Conservation (phyloP, 2,113 vertebrate species). For the Sakesphorus luctuosus region DNA sequence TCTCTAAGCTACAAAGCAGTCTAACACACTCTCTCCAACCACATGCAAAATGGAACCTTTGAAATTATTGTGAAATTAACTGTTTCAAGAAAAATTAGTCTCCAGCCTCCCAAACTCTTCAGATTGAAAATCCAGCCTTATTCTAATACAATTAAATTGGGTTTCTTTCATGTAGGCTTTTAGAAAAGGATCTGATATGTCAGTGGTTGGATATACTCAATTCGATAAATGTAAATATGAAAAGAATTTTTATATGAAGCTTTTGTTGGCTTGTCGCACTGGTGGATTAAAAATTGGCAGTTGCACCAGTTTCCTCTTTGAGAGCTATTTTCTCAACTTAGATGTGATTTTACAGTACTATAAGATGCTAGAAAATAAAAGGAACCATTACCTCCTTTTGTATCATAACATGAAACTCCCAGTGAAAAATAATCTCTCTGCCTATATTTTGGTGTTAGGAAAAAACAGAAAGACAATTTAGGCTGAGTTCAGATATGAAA, state of each 20-base stretch:
- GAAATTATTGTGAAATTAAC: constrained; percentile 30
- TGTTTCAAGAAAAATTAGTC: constrained; percentile 47
- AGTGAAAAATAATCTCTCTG: background rate
- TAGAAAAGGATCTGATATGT: background rate
- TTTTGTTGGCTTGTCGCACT: constrained; percentile 9
- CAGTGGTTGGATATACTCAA: background rate
- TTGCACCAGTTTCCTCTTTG: constrained; percentile 13
- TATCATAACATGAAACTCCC: background rate
- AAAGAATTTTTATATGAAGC: constrained; percentile 56
- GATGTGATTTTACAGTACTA: background rate
- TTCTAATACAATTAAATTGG: background rate
- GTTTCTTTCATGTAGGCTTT: constrained; percentile 1
- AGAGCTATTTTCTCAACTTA: constrained; percentile 41
- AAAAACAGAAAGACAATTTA: background rate
- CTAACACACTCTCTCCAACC: constrained; percentile 64
- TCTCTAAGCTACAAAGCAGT: constrained; percentile 68
- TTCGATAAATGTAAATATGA: constrained; percentile 43
- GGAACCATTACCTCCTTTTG: background rate
- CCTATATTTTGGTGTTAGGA: background rate
- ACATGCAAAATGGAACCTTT: constrained; percentile 40
- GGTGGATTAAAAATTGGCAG: constrained; percentile 49
- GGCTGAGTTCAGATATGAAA: background rate
- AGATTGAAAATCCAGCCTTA: background rate
- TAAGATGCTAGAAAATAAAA: constrained; percentile 9
- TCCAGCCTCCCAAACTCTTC: background rate